Conservation (phyloP, 2,113 vertebrate genomes). For the Candoia aspera region DNA sequence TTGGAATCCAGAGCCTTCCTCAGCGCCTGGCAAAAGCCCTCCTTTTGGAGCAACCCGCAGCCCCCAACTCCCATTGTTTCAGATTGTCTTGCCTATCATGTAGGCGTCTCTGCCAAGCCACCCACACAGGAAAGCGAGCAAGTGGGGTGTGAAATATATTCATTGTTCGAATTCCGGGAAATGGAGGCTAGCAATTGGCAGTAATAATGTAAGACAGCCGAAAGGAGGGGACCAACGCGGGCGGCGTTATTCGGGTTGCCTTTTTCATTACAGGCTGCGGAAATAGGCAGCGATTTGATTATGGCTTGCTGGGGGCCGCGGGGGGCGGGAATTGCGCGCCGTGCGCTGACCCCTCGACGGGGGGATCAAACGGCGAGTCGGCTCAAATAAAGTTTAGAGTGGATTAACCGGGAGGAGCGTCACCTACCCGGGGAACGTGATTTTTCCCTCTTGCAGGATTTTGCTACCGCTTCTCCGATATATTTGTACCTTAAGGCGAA, state of each 20-base stretch:
- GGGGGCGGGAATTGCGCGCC: conserved; percentile 76
- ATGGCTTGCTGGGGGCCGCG: conserved; percentile 78
- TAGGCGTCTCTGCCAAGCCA: conserved; percentile 84
- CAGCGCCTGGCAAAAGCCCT: background rate
- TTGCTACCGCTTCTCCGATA: conserved; percentile 77
- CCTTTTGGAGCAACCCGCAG: background rate
- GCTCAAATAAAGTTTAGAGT: conserved; percentile 91
- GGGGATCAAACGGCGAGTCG: conserved; percentile 87
- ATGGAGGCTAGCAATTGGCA: conserved; percentile 85
- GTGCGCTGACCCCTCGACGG: conserved; percentile 83
- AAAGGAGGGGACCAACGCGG: conserved; percentile 83
- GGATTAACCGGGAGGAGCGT: conserved; percentile 81
- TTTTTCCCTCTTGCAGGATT: conserved; percentile 72
- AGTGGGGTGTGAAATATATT: conserved; percentile 94
- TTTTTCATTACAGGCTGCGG: conserved; percentile 88
- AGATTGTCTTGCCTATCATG: conserved; percentile 84
- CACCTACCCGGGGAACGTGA: conserved; percentile 72
- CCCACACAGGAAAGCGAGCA: conserved; percentile 86
- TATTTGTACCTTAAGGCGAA: conserved; percentile 78
- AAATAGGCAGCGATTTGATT: conserved; percentile 90
- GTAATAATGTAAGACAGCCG: conserved; percentile 87
- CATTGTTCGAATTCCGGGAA: conserved; percentile 87
- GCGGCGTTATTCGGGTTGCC: conserved; percentile 88
- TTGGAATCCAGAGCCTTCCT: background rate
- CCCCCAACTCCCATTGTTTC: conserved; percentile 78